Evolutionary conservation across 2,113 vertebrate genomes (phyloP).

Genomic region (Menura novaehollandiae): DNA sequence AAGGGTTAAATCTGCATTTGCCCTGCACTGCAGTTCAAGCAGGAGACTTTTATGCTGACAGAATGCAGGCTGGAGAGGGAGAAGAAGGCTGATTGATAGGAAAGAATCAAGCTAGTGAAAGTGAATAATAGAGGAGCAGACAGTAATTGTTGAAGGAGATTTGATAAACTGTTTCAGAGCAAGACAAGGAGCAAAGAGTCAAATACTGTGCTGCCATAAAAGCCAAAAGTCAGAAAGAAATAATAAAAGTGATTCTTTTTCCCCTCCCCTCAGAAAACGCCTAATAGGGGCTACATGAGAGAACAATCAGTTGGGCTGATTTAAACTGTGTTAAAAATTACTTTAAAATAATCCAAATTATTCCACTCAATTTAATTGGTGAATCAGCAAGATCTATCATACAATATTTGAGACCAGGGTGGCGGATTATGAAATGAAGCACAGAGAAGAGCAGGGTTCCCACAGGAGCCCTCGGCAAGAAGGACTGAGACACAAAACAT

Average conservation of each 20-base stretch:
- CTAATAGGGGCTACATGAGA: not conserved
- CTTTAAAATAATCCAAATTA: not conserved
- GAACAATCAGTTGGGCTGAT: not conserved
- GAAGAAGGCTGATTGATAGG: slow-evolving; percentile 40
- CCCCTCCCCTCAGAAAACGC: not conserved
- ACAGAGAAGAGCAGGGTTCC: not conserved
- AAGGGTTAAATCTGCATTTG: not conserved
- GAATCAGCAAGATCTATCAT: not conserved
- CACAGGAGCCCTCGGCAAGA: not conserved
- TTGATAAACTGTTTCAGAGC: slow-evolving; percentile 54
- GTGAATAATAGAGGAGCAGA: slow-evolving; percentile 57
- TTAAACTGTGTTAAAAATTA: not conserved
- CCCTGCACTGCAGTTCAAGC: not conserved
- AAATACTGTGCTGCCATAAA: slow-evolving; percentile 48
- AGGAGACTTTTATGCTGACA: not conserved
- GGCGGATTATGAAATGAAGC: not conserved
- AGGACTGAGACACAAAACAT: not conserved
- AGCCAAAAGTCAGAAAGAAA: slow-evolving; percentile 17
- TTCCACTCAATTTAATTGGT: not conserved
- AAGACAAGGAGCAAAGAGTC: slow-evolving; percentile 23
- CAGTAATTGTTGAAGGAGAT: slow-evolving; percentile 55
- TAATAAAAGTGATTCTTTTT: not conserved
- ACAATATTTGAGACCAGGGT: not conserved
- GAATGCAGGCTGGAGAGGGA: not conserved
- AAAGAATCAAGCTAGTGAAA: slow-evolving; percentile 38